Percentiles rank a stretch among this genome's conserved stretches.
Conservation (phyloP, 2,797 vertebrate genomes). For the Pempheris klunzingeri region DNA sequence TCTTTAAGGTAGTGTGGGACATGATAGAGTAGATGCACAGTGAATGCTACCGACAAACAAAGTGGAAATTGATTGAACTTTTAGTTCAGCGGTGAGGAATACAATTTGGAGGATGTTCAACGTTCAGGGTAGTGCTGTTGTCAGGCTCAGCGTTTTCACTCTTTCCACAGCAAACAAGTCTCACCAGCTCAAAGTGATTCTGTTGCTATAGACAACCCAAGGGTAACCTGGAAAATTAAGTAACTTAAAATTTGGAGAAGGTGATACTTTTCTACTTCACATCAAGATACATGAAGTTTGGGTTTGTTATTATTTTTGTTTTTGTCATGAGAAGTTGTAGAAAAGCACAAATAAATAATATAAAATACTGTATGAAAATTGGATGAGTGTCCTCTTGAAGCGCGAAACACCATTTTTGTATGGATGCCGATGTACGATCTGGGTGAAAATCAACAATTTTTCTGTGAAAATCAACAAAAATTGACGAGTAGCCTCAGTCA, state of each 20-base stretch:
- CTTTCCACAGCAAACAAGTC: background rate
- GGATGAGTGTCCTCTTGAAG: background rate
- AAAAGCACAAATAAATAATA: background rate
- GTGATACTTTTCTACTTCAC: background rate
- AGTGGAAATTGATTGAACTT: background rate
- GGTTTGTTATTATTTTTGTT: background rate
- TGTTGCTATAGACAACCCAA: background rate
- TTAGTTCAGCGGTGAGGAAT: background rate
- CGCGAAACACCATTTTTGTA: background rate
- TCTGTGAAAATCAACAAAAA: conserved; percentile 5
- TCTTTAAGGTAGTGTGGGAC: background rate
- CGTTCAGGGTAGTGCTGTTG: background rate
- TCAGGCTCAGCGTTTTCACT: background rate
- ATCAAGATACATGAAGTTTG: background rate
- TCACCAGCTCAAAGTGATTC: background rate
- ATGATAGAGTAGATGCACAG: background rate
- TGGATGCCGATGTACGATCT: background rate
- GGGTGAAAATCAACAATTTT: conserved; percentile 1
- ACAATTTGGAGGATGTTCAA: background rate
- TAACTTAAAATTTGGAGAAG: background rate
- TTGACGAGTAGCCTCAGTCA: background rate
- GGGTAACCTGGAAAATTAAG: background rate
- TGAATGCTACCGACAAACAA: background rate
- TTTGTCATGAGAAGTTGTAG: background rate
- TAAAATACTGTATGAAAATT: background rate